Conservation (phyloP, 2,113 vertebrate genomes). For the Scomber colias region DNA sequence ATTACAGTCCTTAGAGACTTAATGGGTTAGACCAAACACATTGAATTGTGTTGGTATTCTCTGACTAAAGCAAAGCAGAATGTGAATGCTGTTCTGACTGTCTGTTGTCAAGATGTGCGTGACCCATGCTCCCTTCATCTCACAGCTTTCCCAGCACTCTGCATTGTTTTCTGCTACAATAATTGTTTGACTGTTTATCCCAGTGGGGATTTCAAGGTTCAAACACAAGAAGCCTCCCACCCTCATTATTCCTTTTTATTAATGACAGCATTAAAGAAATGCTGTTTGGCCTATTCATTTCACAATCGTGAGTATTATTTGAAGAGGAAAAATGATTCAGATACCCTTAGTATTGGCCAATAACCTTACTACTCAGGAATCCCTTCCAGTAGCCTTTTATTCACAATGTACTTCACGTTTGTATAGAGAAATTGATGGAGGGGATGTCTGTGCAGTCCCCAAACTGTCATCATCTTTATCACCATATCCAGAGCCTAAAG, state of each 20-base stretch:
- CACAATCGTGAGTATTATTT: too few species aligned
- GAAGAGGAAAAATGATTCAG: conserved; percentile 14
- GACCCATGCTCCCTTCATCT: conserved; percentile 43
- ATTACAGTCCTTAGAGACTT: background rate
- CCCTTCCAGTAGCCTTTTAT: background rate
- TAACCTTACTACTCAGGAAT: background rate
- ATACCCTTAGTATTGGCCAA: background rate
- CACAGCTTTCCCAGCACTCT: conserved; percentile 42
- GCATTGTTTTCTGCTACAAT: conserved; percentile 52
- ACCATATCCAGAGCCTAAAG: conserved; percentile 15
- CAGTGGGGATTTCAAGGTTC: conserved; percentile 45
- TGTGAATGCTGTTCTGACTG: conserved; percentile 14
- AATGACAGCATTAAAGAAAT: conserved; percentile 35
- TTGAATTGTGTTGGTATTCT: conserved; percentile 22
- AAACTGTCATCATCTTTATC: conserved; percentile 35
- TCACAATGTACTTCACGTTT: background rate
- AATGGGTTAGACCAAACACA: conserved; percentile 7
- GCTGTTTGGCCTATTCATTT: background rate
- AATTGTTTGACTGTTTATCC: conserved; percentile 66
- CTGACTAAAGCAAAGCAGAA: conserved; percentile 47
- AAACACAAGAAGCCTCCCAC: conserved; percentile 49
- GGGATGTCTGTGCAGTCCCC: background rate
- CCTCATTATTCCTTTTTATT: conserved; percentile 55
- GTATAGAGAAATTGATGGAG: background rate
- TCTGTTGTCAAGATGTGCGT: conserved; percentile 66